A percentile compares a stretch with the other conserved stretches of the same genome.
Evolutionary conservation across 2,888 invertebrate genomes (phyloP).

Genomic region (Cataglyphis cursor): DNA sequence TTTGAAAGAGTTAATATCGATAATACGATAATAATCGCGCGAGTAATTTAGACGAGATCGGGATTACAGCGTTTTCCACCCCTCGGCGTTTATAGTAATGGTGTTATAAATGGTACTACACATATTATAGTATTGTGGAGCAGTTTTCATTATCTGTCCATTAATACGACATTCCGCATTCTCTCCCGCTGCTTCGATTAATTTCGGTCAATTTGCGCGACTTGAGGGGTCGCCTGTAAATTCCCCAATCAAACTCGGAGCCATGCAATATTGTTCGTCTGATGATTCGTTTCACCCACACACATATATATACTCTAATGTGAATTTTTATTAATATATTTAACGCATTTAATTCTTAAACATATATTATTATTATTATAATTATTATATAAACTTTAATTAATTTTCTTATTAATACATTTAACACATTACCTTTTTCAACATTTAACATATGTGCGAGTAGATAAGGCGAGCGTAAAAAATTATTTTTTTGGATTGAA

Average conservation of each 20-base stretch:
- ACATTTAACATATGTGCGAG: neutral
- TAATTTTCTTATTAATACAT: neutral
- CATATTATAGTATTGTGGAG: neutral
- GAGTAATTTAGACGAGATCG: neutral
- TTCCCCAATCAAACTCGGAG: constrained; percentile 13
- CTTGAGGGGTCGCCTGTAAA: constrained; percentile 33
- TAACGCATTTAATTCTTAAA: neutral
- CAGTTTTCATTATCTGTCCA: neutral
- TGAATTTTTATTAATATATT: neutral
- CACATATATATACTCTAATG: neutral
- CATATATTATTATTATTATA: neutral
- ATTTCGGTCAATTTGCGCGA: constrained; percentile 56
- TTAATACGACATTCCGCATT: constrained; percentile 24
- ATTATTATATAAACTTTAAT: neutral
- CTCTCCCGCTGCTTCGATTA: constrained; percentile 48
- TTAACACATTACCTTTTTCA: neutral
- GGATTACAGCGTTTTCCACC: neutral
- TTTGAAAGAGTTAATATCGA: neutral
- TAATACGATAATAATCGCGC: neutral
- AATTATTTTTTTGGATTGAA: neutral
- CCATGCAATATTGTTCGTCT: neutral
- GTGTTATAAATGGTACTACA: neutral
- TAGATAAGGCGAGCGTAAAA: neutral
- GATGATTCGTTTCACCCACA: neutral
- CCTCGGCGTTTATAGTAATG: neutral